These are phyloP conservation scores for Trichomycterus rosablanca DNA, from an alignment of 2,113 vertebrate genomes.

Conservation along the genomic window DNA sequence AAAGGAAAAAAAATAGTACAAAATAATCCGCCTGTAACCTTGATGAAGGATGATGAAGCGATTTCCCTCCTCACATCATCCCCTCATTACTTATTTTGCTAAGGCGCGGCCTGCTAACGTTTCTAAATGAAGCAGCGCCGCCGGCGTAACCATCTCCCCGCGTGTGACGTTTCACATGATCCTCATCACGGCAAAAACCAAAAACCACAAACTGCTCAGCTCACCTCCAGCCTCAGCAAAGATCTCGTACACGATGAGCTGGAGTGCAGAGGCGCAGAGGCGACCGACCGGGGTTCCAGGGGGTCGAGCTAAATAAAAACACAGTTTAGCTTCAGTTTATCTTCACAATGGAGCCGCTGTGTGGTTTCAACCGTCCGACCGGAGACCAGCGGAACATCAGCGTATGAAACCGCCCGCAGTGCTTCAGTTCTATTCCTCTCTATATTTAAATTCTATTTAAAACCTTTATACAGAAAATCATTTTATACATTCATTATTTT, in stretches of 20 bases:
- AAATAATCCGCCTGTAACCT: too few relatives aligned
- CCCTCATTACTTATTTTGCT: too few relatives aligned
- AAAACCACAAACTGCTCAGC: too few relatives aligned
- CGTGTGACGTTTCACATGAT: slow-evolving; percentile 64
- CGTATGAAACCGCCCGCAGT: background rate
- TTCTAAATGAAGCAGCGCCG: background rate
- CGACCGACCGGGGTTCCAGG: slow-evolving; percentile 32
- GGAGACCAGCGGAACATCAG: background rate
- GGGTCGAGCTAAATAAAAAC: slow-evolving; percentile 53
- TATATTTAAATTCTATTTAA: background rate
- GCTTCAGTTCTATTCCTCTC: slow-evolving; percentile 6
- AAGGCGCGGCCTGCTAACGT: too few relatives aligned
- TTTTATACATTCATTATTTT: too few relatives aligned
- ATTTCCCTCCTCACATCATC: too few relatives aligned
- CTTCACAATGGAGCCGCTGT: slow-evolving; percentile 36
- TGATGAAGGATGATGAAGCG: too few relatives aligned
- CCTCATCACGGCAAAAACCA: slow-evolving; percentile 47
- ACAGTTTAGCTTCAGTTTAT: slow-evolving; percentile 39
- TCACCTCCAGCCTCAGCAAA: slow-evolving; percentile 55
- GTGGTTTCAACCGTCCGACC: slow-evolving; percentile 1
- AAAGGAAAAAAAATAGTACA: too few relatives aligned
- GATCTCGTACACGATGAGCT: slow-evolving; percentile 48
- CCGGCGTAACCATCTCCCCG: background rate
- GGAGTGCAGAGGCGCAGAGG: slow-evolving; percentile 23
- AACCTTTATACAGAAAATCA: too few relatives aligned